These are phyloP conservation scores for Platycheirus albimanus DNA, from an alignment of 2,888 invertebrate genomes.

Conservation along the genomic window DNA sequence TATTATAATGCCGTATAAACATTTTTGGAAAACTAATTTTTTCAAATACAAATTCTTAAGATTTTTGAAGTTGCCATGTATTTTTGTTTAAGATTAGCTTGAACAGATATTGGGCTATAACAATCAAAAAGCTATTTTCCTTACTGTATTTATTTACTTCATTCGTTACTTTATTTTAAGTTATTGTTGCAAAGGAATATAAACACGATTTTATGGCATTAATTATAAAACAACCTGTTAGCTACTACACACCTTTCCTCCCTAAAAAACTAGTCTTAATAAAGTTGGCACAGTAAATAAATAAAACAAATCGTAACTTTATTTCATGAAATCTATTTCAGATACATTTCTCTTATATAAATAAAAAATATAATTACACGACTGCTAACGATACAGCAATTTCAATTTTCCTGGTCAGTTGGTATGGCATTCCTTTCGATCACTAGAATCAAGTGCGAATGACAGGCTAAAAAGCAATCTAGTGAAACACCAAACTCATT, in stretches of 20 bases:
- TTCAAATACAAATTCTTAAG: no score
- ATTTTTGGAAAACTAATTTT: no score
- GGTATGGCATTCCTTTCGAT: conserved; percentile 12
- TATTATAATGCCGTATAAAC: no score
- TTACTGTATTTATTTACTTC: no score
- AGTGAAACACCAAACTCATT: conserved; percentile 64
- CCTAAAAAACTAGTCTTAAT: neutral
- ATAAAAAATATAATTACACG: conserved; percentile 43
- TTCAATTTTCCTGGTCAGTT: conserved; percentile 35
- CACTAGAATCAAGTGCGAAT: conserved; percentile 46
- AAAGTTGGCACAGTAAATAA: conserved; percentile 5
- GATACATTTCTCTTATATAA: conserved; percentile 19
- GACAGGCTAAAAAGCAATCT: conserved; percentile 32
- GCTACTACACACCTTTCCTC: neutral
- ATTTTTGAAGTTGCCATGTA: no score
- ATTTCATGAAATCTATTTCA: conserved; percentile 5
- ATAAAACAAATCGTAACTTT: conserved; percentile 21
- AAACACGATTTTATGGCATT: no score
- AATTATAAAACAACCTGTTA: no score
- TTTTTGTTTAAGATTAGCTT: no score
- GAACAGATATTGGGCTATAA: no score
- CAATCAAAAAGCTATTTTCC: no score
- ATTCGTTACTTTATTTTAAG: no score
- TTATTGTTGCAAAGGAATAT: no score
- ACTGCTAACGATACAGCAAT: conserved; percentile 26